Evolutionary conservation across 2,797 vertebrate genomes (phyloP).

Genomic region (Rhabdophis nuchalis): DNA sequence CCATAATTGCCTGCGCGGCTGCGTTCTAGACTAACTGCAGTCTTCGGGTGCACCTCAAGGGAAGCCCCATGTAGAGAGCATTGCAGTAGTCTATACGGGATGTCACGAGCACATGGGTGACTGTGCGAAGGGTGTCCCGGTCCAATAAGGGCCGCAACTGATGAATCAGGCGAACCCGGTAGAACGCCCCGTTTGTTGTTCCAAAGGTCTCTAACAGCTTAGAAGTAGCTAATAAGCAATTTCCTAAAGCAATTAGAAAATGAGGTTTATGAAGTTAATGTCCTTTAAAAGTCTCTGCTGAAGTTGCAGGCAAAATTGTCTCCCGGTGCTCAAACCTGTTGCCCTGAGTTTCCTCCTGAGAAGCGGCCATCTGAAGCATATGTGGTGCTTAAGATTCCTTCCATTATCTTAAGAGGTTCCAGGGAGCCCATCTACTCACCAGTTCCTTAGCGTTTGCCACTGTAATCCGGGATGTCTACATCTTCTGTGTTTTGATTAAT

Average conservation of each 20-base stretch:
- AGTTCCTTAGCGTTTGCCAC: not conserved
- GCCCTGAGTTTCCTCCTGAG: not conserved
- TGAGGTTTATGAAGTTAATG: not conserved
- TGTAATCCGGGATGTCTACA: not conserved
- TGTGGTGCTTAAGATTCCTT: not conserved
- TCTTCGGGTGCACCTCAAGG: too few relatives aligned
- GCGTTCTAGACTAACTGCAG: too few relatives aligned
- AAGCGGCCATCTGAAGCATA: not conserved
- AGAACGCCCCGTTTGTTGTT: too few relatives aligned
- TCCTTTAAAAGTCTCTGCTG: not conserved
- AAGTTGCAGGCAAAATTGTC: not conserved
- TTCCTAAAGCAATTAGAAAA: not conserved
- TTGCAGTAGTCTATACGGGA: too few relatives aligned
- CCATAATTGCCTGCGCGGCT: too few relatives aligned
- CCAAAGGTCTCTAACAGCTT: not conserved
- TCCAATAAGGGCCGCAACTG: too few relatives aligned
- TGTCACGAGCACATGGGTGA: too few relatives aligned
- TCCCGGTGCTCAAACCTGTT: not conserved
- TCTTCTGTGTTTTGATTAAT: not conserved
- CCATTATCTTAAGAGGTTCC: not conserved
- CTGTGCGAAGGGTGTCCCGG: too few relatives aligned
- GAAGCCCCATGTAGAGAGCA: too few relatives aligned
- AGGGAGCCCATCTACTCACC: not conserved
- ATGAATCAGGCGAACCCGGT: too few relatives aligned
- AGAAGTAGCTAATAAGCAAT: not conserved